Evolutionary conservation across 2,888 invertebrate species (phyloP), one percentile per base, ranked within the genome.

Genomic region (Sycophila texana): DNA sequence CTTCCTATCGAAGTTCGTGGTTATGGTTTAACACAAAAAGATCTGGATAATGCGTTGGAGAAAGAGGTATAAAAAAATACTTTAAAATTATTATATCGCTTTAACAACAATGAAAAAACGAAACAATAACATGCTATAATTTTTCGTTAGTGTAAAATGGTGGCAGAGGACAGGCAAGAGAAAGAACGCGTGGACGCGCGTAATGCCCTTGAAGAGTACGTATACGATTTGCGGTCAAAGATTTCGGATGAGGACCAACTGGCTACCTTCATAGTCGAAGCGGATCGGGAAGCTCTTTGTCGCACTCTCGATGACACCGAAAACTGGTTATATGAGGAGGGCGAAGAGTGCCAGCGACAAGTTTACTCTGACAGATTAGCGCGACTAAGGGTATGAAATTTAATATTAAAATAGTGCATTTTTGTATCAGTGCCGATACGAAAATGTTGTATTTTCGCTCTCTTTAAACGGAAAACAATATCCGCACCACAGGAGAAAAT

Each of bases 131-230:
- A n/a, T 14, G 7, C 26, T 18, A 5, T 51, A 13, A 14, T 57
- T 63, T 13, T 58, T 60, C 82, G 77, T 26, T 49, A 96, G 95
- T 92, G 93, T 81, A 95, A 94, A 90, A 96, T 96, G 95, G 94
- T 95, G 86, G 93, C 94, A 74, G 95, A 95, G 85, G 99, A 99
- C 90, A 94, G 94, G 81, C 95, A 96, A 88, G 99, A 99, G 91
- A 98, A 98, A 86, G 97, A 98, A 89, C 94, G 98, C 68, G 95
- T 97, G 5, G 99, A 99, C 91, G 97, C 98, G 0, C 96, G 98
- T 87, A 99, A 99, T 91, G 96, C 98, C 3, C 93, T 99, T 0
- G 99, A 99, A 90, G 99, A 99, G 91, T 99, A 98, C 88, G 98
- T 99, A 49, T 99, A 99, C 90, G 99, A 99, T 86, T 93, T 99